Conservation (phyloP, 1,140 invertebrate species). For the Macrotrachela quadricornifera region DNA sequence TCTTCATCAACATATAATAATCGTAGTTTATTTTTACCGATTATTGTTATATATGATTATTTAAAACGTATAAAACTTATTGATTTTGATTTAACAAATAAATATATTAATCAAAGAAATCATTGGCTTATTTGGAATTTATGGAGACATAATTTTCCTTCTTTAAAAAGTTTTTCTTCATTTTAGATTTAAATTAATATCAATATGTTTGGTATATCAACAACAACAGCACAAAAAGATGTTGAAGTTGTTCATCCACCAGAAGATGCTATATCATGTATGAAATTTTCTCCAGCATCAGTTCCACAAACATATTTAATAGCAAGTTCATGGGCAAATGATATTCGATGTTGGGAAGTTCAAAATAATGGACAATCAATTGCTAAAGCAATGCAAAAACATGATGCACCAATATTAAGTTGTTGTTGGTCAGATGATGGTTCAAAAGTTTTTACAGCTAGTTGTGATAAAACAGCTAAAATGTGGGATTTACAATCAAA, state of each 20-base stretch:
- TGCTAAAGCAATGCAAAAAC: conserved; percentile 87
- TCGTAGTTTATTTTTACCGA: too few species aligned
- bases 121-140: too few species aligned
- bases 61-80: too few species aligned
- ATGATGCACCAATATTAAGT: conserved; percentile 76
- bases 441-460: conserved; percentile 85
- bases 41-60: too few species aligned
- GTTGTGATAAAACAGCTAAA: conserved; percentile 89
- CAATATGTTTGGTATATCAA: too few species aligned
- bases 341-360: conserved; percentile 89
- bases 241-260: conserved; percentile 72
- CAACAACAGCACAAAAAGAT: neutral
- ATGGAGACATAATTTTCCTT: too few species aligned
- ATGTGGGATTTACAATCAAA: conserved; percentile 92
- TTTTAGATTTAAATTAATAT: too few species aligned
- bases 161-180: too few species aligned
- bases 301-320: conserved; percentile 62
- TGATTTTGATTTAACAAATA: too few species aligned
- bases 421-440: conserved; percentile 79
- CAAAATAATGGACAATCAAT: conserved; percentile 70
- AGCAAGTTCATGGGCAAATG: conserved; percentile 89
- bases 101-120: too few species aligned
- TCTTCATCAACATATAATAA: too few species aligned
- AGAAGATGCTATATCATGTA: conserved; percentile 76
- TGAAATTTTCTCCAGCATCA: conserved; percentile 71